phyloP scores from a whole-genome alignment of 2,113 vertebrate genomes.

The Dicrurus megarhynchus region DNA sequence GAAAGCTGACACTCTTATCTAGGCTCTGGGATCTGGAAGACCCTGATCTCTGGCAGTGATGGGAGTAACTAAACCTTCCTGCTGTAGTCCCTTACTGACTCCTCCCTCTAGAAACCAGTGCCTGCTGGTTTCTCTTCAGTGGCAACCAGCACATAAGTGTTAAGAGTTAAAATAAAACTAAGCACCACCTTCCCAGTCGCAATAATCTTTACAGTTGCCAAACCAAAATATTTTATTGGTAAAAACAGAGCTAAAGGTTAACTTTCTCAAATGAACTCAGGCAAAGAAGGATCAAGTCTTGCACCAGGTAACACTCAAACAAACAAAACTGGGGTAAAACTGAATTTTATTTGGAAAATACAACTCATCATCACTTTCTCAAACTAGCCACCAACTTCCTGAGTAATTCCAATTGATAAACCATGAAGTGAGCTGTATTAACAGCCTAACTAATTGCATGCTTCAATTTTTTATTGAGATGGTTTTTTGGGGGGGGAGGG shows the following conservation, averaged over 20 bases:
- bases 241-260: not conserved
- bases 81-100: not conserved
- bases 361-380: not conserved
- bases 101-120: not conserved
- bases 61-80: not conserved
- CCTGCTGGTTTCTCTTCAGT: not conserved
- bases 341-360: not conserved
- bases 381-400: not conserved
- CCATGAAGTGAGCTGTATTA: not conserved
- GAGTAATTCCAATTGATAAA: not conserved
- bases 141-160: not conserved
- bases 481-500: rapidly evolving
- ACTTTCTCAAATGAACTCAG: not conserved
- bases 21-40: not conserved
- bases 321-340: not conserved
- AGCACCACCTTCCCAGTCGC: not conserved
- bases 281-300: not conserved
- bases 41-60: not conserved
- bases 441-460: not conserved
- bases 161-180: not conserved
- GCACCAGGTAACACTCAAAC: not conserved
- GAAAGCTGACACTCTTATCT: not conserved
- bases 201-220: not conserved
- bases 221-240: not conserved
- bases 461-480: not conserved